Evolutionary conservation across 2,888 invertebrate genomes (phyloP), one percentile per base, ranked within the genome.

Genomic region (Cosmia trapezina): DNA sequence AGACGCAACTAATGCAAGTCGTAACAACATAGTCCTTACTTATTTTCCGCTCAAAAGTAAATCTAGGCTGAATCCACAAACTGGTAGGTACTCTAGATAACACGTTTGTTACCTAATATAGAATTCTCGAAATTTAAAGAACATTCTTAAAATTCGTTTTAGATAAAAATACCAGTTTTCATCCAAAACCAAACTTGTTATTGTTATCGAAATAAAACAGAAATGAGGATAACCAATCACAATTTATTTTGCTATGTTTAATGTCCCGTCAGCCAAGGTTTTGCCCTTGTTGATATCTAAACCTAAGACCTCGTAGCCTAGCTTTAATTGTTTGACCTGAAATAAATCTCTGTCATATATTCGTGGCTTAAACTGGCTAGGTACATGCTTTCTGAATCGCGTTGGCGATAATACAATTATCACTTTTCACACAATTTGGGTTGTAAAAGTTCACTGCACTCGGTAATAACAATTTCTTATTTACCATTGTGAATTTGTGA

Each of bases 261-360:
- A 33, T 14, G 4, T 33, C 11, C 19, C 19, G 12, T 22, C 19
- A 11, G 22, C 22, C 71, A 70, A 51, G 56, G 79, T 4, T 61
- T 12, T 49, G 47, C n/a, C 78, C 61, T 78, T 75, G 53, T 56
- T 61, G 37, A 43, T 37, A 45, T 69, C 28, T 51, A 49, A 78
- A 19, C 22, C 22, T 43, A 19, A 53, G 33, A 17, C 51, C 14
- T 51, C 51, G 5, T 47, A 28, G 3, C 14, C 11, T 70, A 19
- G 11, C 45, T 28, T 37, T 37, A 45, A 51, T 28, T 12, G 28
- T 59, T 28, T 41, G 47, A 60, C 51, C 47, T 22, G 41, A 28
- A 76, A 73, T 33, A 43, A 49, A 53, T 66, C n/a, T 22, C 28
- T n/a, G 2, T 0, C 11, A 19, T 14, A 14, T 68, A 53, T 62